A percentile compares a stretch with the other conserved stretches of the same genome.
Conservation (phyloP, 2,113 vertebrate genomes). For the Myiopsitta monachus region DNA sequence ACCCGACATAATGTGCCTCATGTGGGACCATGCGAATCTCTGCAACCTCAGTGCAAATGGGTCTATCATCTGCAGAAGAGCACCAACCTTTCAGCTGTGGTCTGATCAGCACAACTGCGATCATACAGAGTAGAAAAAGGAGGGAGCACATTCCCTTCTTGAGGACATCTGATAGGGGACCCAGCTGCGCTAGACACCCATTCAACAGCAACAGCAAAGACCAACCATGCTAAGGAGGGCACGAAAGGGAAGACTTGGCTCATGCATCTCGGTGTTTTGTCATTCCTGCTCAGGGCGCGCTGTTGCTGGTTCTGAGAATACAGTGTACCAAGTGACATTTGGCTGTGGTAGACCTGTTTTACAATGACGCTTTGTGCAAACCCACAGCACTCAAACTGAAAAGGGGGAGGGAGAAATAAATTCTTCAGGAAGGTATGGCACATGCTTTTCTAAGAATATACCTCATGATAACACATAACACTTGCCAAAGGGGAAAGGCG, state of each 20-base stretch:
- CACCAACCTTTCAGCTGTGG: not conserved
- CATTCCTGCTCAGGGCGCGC: not conserved
- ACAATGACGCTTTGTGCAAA: not conserved
- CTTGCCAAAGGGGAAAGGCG: not conserved
- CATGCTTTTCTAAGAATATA: conserved; percentile 58
- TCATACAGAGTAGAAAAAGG: not conserved
- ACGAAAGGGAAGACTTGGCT: not conserved
- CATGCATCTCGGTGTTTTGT: accelerated
- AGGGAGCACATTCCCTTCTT: not conserved
- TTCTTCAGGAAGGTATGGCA: conserved; percentile 33
- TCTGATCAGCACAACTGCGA: accelerated
- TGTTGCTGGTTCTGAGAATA: conserved; percentile 44
- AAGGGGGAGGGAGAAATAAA: conserved; percentile 37
- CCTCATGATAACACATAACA: not conserved
- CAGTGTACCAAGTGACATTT: conserved; percentile 28
- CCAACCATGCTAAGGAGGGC: not conserved
- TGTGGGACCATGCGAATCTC: not conserved
- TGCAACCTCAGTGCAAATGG: not conserved
- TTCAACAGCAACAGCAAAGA: not conserved
- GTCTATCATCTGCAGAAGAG: not conserved
- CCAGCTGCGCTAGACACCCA: not conserved
- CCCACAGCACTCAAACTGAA: conserved; percentile 37
- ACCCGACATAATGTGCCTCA: not conserved
- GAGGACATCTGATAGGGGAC: not conserved
- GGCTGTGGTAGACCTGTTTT: conserved; percentile 32